Percentiles rank a stretch among this genome's conserved stretches.
Evolutionary conservation across 1,140 invertebrate genomes (phyloP).

Genomic region (Helicoverpa zea): DNA sequence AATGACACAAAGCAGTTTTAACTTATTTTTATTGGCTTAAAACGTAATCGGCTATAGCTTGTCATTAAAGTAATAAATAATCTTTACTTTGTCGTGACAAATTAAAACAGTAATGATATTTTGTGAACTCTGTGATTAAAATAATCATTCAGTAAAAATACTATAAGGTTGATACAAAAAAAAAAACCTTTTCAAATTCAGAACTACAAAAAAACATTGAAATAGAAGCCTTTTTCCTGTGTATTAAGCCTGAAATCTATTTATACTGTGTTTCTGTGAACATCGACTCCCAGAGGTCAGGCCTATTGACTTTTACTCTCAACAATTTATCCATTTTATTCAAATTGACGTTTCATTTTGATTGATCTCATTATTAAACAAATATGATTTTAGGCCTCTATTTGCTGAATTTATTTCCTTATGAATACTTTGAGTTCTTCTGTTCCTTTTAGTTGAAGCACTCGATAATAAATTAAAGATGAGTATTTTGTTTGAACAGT

Average conservation of each 20-base stretch:
- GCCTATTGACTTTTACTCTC: constrained; percentile 32
- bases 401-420: constrained; percentile 38
- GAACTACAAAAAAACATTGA: constrained; percentile 24
- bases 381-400: constrained; percentile 27
- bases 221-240: constrained; percentile 12
- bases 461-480: background rate
- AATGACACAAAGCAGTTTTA: too few species aligned
- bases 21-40: too few species aligned
- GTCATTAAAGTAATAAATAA: too few species aligned
- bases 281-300: constrained; percentile 22
- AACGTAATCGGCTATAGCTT: too few species aligned
- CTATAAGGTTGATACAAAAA: background rate
- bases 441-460: constrained; percentile 33
- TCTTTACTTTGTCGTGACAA: too few species aligned
- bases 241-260: constrained; percentile 8
- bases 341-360: constrained; percentile 41
- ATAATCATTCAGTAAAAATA: background rate
- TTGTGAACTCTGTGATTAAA: background rate
- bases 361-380: constrained; percentile 45
- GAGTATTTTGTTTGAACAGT: background rate
- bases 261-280: constrained; percentile 18
- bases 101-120: too few species aligned
- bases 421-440: constrained; percentile 10
- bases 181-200: background rate
- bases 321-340: constrained; percentile 39